Percentiles rank a stretch among this genome's conserved stretches.
phyloP scores from a whole-genome alignment of 2,113 vertebrate genomes.

The Silurus asotus region DNA sequence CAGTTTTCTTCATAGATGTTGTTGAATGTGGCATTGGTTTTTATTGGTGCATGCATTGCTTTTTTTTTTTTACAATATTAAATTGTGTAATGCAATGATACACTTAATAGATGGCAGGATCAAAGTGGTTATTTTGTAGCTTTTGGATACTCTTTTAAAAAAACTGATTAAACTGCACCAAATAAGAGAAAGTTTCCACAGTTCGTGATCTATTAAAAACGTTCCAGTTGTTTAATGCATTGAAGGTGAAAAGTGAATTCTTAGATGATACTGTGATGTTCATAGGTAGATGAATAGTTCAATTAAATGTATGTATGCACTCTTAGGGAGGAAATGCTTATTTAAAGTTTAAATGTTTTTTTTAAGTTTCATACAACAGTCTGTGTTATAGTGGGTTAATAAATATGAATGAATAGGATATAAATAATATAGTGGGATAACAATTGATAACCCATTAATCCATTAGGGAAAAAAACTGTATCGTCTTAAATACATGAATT shows the following conservation, averaged over 20 bases:
- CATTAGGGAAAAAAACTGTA: neutral
- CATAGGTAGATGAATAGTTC: neutral
- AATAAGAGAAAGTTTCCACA: constrained; percentile 4
- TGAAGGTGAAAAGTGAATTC: constrained; percentile 5
- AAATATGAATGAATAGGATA: neutral
- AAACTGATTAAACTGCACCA: neutral
- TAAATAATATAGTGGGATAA: neutral
- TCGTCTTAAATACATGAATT: too few relatives aligned
- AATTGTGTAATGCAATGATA: neutral
- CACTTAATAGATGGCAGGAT: neutral
- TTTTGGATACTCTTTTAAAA: neutral
- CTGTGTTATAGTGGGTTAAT: neutral
- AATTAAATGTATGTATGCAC: neutral
- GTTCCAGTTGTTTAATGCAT: neutral
- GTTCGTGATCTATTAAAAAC: constrained; percentile 22
- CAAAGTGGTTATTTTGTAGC: neutral
- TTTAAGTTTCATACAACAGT: too few relatives aligned
- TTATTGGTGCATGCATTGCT: neutral
- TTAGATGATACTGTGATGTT: neutral
- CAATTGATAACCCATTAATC: neutral
- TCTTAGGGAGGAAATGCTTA: neutral
- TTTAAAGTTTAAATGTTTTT: neutral
- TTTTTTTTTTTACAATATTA: neutral
- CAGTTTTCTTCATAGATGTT: neutral
- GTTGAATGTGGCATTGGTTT: neutral